These are phyloP conservation scores for Dorcus parallelipipedus DNA, from an alignment of 2,888 invertebrate species.

Conservation along the genomic window DNA sequence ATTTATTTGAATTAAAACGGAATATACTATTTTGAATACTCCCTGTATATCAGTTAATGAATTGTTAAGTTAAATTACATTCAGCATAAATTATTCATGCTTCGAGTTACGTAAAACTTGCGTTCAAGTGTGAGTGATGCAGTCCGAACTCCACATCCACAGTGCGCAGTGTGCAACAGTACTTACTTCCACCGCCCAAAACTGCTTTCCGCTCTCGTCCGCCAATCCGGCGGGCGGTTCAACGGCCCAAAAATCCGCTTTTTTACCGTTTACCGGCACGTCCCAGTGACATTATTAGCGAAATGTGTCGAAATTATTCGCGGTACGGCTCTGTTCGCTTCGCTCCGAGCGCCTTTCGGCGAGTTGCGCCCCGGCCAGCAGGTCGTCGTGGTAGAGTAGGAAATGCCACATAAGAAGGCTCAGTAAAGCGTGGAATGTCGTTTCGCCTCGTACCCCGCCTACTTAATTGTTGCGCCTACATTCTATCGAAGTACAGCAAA, in stretches of 20 bases:
- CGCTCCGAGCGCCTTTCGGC: too few species aligned
- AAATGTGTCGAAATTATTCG: too few species aligned
- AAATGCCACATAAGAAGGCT: constrained; percentile 18
- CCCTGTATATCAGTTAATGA: too few species aligned
- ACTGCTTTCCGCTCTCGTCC: constrained; percentile 3
- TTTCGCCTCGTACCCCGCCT: constrained; percentile 36
- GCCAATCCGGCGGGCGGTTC: constrained; percentile 16
- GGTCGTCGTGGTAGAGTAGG: background rate
- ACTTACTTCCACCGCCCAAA: constrained; percentile 11
- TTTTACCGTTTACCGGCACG: constrained; percentile 11
- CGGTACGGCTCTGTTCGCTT: too few species aligned
- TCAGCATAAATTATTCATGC: too few species aligned
- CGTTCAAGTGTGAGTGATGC: background rate
- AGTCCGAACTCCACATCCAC: constrained; percentile 3
- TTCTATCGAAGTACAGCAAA: constrained; percentile 8
- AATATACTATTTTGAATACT: too few species aligned
- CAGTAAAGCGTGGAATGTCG: constrained; percentile 35
- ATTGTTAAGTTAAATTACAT: too few species aligned
- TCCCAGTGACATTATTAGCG: constrained; percentile 15
- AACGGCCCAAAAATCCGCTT: constrained; percentile 22
- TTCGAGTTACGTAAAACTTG: too few species aligned
- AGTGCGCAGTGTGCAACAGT: constrained; percentile 14
- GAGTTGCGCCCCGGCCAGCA: background rate
- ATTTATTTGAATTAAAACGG: too few species aligned
- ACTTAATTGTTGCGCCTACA: constrained; percentile 27